Evolutionary conservation across 2,797 vertebrate genomes (phyloP).

Genomic region (Brachyalestes nurse): DNA sequence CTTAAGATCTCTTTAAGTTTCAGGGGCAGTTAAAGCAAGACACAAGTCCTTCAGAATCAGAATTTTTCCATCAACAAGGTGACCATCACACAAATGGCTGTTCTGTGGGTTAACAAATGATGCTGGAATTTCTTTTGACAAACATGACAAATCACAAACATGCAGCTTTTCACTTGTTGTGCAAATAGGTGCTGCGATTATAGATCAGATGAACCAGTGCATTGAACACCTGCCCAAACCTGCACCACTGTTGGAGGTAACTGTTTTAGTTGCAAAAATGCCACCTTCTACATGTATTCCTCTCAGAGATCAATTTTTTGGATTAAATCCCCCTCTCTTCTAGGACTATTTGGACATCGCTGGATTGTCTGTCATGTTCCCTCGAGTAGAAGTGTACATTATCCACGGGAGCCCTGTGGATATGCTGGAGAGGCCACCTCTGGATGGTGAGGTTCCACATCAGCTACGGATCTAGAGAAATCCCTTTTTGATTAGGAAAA

Average conservation of each 20-base stretch:
- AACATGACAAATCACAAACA: neutral
- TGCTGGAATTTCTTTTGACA: neutral
- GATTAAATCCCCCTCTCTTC: conserved; percentile 17
- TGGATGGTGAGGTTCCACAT: conserved; percentile 77
- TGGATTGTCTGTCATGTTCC: conserved; percentile 81
- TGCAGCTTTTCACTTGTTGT: conserved; percentile 10
- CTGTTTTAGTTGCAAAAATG: neutral
- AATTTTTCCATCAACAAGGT: conserved; percentile 81
- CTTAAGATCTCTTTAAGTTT: conserved; percentile 66
- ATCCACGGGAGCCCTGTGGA: conserved; percentile 85
- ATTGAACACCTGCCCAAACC: conserved; percentile 84
- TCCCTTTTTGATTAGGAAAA: neutral
- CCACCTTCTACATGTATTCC: neutral
- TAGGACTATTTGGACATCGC: conserved; percentile 84
- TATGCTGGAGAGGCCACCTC: conserved; percentile 80
- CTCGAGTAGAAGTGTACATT: conserved; percentile 84
- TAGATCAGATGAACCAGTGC: conserved; percentile 84
- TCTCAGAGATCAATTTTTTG: conserved; percentile 7
- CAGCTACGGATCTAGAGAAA: neutral
- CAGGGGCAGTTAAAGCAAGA: conserved; percentile 79
- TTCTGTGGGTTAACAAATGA: neutral
- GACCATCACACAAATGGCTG: neutral
- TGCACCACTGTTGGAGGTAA: conserved; percentile 82
- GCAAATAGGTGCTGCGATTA: conserved; percentile 77
- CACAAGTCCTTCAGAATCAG: conserved; percentile 77